Evolutionary conservation across 92 coral and sea anemone genomes (phyloP).

Genomic region (Muricea muricata): DNA sequence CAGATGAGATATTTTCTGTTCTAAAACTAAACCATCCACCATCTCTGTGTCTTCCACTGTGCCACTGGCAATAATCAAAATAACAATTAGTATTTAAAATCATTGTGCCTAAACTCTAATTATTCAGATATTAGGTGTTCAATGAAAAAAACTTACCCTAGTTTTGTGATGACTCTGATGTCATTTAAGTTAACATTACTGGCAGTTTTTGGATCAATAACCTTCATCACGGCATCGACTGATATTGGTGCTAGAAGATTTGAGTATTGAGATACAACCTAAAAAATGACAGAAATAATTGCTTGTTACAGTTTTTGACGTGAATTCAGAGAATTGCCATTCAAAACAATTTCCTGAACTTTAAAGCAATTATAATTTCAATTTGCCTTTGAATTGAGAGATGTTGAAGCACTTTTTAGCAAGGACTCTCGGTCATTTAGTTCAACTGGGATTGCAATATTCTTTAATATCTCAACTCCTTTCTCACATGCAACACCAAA

Average conservation of each 20-base stretch:
- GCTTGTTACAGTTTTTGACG: not conserved
- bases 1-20: conserved; percentile 93
- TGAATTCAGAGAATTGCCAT: not conserved
- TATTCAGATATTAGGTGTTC: not conserved
- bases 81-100: too few relatives aligned
- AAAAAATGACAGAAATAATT: not conserved
- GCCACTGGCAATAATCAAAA: conserved; percentile 74
- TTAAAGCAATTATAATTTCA: not conserved
- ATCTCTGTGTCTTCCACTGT: conserved; percentile 98
- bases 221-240: conserved; percentile 93
- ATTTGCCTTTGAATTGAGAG: conserved; percentile 90
- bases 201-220: conserved; percentile 89
- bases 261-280: conserved; percentile 98
- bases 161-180: conserved; percentile 84
- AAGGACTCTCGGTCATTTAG: conserved; percentile 91
- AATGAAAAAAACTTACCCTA: conserved; percentile 66
- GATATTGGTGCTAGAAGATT: conserved; percentile 92
- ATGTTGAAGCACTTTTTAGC: conserved; percentile 94
- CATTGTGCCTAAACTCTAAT: too few relatives aligned
- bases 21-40: conserved; percentile 92
- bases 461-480: conserved; percentile 87
- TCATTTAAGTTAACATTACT: conserved; percentile 90
- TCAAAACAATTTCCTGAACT: not conserved
- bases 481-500: conserved; percentile 86
- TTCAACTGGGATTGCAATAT: conserved; percentile 89